Base-by-base conservation (phyloP, 2,888 invertebrate species). In the Drosophila lacicola region DNA sequence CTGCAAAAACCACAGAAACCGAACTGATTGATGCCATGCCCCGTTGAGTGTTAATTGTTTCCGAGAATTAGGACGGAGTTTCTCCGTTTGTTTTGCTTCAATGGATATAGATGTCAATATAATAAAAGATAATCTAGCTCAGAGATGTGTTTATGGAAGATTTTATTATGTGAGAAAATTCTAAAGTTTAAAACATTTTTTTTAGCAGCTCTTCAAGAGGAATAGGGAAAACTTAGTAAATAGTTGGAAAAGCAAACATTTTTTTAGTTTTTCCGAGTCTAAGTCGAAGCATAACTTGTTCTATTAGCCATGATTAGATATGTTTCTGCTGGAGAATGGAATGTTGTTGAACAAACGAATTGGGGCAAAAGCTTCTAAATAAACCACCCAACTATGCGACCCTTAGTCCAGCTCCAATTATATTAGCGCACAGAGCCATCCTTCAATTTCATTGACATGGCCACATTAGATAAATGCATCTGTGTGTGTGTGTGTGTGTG, bases 391-490 rank as follows among this genome's bases (percentile, higher is more conserved):
- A 14, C 11, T 34, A 8, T 33, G 29, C 29, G 17, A 11, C 17
- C 2, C 41, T 25, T 17, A 14, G 5, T 9, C 19, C 29, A 21
- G 41, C 63, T 70, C 64, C 57, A 61, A 45, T 56, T 47, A 19
- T 13, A 11, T 14, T 37, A n/a, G 34, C 39, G 37, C 8, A 37
- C 41, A 25, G 17, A 33, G 10, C 19, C 29, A 45, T 39, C 42
- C 29, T 45, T 54, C 54, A 41, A 50, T 70, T 29, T 41, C 17
- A 58, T 66, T 66, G 45, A 46, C 49, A 72, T 25, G 13, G 36
- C 25, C 53, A 49, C 51, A 69, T 73, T 63, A 34, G 21, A 25
- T 41, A 39, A 50, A 58, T 58, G 14, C 44, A 17, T 29, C 33
- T 41, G 17, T 54, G 44, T 49, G 29, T 70, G 14, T 49, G 14